Evolutionary conservation across 1,140 invertebrate species (phyloP), one percentile per base, ranked within the genome.

Genomic region (Meloidogyne exigua): DNA sequence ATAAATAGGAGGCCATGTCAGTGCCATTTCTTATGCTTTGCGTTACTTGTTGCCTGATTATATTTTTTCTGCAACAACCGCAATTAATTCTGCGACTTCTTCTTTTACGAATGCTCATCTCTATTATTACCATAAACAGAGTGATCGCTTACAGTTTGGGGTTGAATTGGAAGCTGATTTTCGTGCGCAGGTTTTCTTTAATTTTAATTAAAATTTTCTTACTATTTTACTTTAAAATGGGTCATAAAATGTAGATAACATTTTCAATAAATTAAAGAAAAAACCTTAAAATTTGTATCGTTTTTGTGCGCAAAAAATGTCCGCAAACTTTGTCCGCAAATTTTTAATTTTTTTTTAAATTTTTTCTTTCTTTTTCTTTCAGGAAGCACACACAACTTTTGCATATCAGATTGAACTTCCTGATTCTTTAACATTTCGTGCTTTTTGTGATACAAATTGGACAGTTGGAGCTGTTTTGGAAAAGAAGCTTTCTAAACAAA

Each of bases 391-490:
- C n/a, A 94, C 93, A 42, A 93, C 94, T 1, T 91, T 98, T 80
- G 95, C 92, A 23, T 99, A 99, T 89, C 95, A 98, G 89, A 91
- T 96, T 72, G 96, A 98, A 89, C 90, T 99, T 88, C 95, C 95
- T 23, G 96, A 95, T 89, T 94, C 94, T 66, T 90, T 96, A 79
- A 91, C 92, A 11, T 96, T 98, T 88, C 93, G 92, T 92, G 94
- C 84, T 92, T 93, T 84, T 87, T 89, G 95, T 62, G 96, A 99
- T 89, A 93, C 93, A 68, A 98, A 97, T 88, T 97, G 94, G 94
- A 83, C 81, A 5, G 81, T 76, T 26, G 80, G 65, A n/a, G 80
- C 80, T 23, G 79, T 80, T n/a, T 49, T 80, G 74, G 79, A 80
- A 62, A 80, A 80, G 75, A 80, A 80, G 39, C 65, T 80, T 18